Evolutionary conservation across 2,888 invertebrate genomes (phyloP), one percentile per base, ranked within the genome.

Genomic region (Ommatoiulus sabulosus): DNA sequence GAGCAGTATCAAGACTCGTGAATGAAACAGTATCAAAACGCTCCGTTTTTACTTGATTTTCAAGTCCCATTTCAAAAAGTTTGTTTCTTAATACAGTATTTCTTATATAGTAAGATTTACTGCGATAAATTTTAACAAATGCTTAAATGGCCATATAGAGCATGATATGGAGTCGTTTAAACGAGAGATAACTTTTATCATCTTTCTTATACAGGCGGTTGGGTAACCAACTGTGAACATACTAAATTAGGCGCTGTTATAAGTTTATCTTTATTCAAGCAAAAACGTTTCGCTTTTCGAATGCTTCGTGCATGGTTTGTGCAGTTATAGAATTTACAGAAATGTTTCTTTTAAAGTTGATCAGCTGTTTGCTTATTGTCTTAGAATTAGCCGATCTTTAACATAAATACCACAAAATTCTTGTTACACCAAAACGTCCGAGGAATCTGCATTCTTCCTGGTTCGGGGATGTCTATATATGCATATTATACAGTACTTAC

Each of bases 201-300:
- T 80, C 35, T 24, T 12, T 1, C 35, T 80, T 35, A 12, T 12
- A 80, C 24, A 35, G 80, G 20, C 35, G 80, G 80, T 35, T 80
- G 80, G 80, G 12, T 35, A 80, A 24, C 80, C 35, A 80, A 80
- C 35, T 35, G 80, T 80, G 80, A 80, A 80, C 24, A 80, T 35
- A 35, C 35, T 80, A 80, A 80, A 80, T 80, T 80, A 80, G 35
- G 35, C 80, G 80, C 35, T 80, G 46, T 46, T n/a, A 80, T 80
- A 35, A 35, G 80, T 80, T 80, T 80, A 80, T 80, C 80, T 80
- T 80, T 80, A 80, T 80, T 80, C 80, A 12, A 24, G 80, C 80
- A 80, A 80, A 80, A 80, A 80, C 12, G 20, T 80, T 35, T 35
- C 35, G 35, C 80, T 80, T 80, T n/a, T 35, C 80, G 24, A 10